Evolutionary conservation across 2,113 vertebrate species (phyloP).

Genomic region (Toxotes chatareus): DNA sequence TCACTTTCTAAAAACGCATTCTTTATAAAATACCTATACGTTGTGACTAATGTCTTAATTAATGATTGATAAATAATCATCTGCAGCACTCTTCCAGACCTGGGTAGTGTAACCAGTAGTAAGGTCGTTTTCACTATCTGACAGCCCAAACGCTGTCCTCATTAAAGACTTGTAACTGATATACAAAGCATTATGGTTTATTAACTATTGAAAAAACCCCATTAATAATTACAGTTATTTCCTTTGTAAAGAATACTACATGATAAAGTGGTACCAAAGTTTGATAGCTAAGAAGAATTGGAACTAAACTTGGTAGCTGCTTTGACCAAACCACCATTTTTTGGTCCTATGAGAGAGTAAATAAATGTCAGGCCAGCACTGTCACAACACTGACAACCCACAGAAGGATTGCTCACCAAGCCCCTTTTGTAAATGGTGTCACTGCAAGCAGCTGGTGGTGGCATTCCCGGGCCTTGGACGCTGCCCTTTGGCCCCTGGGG

Average conservation of each 20-base stretch:
- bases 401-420: constrained; percentile 85
- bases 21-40: neutral
- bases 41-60: neutral
- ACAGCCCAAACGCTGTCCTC: neutral
- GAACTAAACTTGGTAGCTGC: neutral
- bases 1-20: neutral
- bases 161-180: neutral
- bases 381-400: constrained; percentile 89
- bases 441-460: constrained; percentile 96
- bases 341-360: constrained; percentile 63
- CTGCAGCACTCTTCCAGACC: too few species aligned
- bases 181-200: neutral
- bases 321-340: neutral
- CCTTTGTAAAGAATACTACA: too few species aligned
- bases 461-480: constrained; percentile 87
- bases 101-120: too few species aligned
- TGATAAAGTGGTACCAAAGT: too few species aligned
- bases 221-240: neutral
- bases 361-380: constrained; percentile 68
- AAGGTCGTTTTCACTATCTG: neutral
- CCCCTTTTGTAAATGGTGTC: constrained; percentile 89
- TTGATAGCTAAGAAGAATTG: neutral
- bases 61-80: too few species aligned
- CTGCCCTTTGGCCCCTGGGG: constrained; percentile 94
- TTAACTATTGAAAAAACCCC: neutral